Conservation (phyloP, 2,797 vertebrate genomes). For the Rallus crepitans region DNA sequence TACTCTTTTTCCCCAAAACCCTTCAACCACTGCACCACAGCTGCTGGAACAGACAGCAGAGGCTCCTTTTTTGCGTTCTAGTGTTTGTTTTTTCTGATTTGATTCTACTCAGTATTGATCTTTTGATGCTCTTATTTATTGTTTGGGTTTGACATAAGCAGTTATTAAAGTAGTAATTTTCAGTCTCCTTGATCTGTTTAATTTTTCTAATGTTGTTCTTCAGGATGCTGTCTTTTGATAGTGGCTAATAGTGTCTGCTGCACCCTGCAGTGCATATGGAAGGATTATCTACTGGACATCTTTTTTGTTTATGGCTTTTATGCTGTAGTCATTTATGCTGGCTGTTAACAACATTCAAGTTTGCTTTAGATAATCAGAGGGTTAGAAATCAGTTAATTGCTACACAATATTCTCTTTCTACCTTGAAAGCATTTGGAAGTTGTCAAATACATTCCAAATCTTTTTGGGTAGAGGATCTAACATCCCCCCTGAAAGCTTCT, state of each 20-base stretch:
- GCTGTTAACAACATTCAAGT: not conserved
- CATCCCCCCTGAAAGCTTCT: not conserved
- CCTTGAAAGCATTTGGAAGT: not conserved
- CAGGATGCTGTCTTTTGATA: not conserved
- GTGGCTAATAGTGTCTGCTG: not conserved
- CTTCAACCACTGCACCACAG: not conserved
- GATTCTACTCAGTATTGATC: not conserved
- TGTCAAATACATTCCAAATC: not conserved
- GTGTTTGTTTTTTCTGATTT: not conserved
- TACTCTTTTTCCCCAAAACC: rapidly evolving
- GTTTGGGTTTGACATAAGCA: not conserved
- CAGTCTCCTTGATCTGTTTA: not conserved
- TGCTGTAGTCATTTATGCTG: not conserved
- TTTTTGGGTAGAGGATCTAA: not conserved
- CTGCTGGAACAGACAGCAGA: not conserved
- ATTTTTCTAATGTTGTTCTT: not conserved
- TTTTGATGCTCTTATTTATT: not conserved
- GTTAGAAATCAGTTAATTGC: not conserved
- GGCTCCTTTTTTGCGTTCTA: not conserved
- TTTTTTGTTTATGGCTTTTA: not conserved
- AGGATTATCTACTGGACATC: not conserved
- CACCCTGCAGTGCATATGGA: not conserved
- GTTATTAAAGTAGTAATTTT: not conserved
- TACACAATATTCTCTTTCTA: not conserved
- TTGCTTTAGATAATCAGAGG: not conserved